Evolutionary conservation across 2,797 vertebrate species (phyloP).

Genomic region (Tapera naevia): DNA sequence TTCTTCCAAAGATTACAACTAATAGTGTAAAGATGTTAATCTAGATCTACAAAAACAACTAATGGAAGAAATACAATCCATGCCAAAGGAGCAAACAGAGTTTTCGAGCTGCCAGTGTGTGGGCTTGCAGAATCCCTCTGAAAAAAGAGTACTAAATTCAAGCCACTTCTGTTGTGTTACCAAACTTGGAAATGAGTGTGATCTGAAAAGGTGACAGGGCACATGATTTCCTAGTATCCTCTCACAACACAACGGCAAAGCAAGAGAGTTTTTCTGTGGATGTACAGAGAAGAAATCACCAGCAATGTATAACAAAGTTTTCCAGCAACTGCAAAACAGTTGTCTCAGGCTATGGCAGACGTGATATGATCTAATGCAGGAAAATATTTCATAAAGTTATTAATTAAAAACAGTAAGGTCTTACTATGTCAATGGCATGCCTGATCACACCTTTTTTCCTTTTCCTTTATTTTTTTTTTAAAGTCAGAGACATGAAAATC

Average conservation of each 20-base stretch:
- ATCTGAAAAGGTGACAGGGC: not conserved
- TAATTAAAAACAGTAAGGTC: not conserved
- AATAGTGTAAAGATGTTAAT: not conserved
- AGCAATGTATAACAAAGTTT: not conserved
- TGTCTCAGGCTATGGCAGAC: not conserved
- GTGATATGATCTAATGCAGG: not conserved
- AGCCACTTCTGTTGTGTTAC: not conserved
- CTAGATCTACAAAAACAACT: not conserved
- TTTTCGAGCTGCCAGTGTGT: rapidly evolving
- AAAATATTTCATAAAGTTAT: not conserved
- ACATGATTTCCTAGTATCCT: not conserved
- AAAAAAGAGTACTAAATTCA: not conserved
- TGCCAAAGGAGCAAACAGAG: not conserved
- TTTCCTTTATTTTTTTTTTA: not conserved
- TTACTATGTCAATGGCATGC: not conserved
- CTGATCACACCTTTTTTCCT: not conserved
- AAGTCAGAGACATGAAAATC: not conserved
- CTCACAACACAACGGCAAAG: not conserved
- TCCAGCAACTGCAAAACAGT: not conserved
- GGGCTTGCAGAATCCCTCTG: not conserved
- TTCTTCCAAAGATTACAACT: not conserved
- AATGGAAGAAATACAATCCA: not conserved
- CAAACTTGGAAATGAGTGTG: not conserved
- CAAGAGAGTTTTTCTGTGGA: not conserved
- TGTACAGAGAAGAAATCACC: not conserved